phyloP scores from a whole-genome alignment of 2,888 invertebrate species.

The Acronicta leporina region DNA sequence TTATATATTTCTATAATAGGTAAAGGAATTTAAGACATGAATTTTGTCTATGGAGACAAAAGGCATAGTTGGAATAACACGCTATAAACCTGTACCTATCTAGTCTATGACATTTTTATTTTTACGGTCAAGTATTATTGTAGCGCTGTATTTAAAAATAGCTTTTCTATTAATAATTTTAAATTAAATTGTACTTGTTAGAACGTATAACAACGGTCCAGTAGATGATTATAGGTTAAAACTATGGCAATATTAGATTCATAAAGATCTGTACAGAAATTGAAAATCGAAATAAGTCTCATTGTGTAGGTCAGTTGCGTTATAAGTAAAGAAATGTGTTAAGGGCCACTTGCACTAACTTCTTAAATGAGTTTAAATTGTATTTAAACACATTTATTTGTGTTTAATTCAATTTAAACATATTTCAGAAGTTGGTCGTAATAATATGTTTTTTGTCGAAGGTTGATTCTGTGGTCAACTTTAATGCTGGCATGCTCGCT shows the following conservation, averaged over 20 bases:
- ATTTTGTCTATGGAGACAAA: background rate
- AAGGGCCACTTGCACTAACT: too few relatives aligned
- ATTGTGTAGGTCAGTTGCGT: background rate
- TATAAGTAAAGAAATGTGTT: background rate
- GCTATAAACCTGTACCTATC: background rate
- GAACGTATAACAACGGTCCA: conserved; percentile 50
- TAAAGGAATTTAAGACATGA: too few relatives aligned
- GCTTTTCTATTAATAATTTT: conserved; percentile 55
- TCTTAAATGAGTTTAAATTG: too few relatives aligned
- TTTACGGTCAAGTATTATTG: conserved; percentile 18
- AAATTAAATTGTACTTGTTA: conserved; percentile 32
- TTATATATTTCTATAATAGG: too few relatives aligned
- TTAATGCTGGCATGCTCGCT: too few relatives aligned
- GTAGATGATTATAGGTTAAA: conserved; percentile 42
- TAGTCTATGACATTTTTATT: conserved; percentile 14
- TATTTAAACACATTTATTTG: too few relatives aligned
- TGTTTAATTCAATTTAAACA: too few relatives aligned
- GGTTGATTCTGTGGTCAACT: too few relatives aligned
- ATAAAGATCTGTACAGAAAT: conserved; percentile 23
- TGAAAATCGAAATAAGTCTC: conserved; percentile 16
- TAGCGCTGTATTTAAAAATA: conserved; percentile 53
- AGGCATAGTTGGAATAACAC: background rate
- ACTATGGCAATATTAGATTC: conserved; percentile 38
- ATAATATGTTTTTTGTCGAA: too few relatives aligned
- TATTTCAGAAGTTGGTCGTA: too few relatives aligned